A percentile compares a stretch with the other conserved stretches of the same genome.
These are phyloP conservation scores for Troilus luridus DNA, from an alignment of 2,888 invertebrate genomes.

Conservation along the genomic window DNA sequence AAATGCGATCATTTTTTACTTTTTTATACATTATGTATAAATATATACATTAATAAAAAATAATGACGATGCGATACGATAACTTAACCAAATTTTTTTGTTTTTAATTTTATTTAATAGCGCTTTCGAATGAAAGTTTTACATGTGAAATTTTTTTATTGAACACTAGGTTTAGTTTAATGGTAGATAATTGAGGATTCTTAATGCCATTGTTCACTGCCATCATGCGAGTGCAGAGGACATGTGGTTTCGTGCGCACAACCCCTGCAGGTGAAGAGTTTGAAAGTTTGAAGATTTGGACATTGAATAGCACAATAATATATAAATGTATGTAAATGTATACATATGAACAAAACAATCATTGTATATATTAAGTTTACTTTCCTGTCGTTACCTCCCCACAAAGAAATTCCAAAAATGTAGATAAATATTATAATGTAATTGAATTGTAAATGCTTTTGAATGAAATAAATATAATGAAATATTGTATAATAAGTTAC, in stretches of 20 bases:
- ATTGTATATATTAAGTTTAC: slow-evolving; percentile 53
- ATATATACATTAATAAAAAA: slow-evolving; percentile 54
- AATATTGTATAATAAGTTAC: slow-evolving; percentile 49
- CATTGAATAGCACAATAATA: slow-evolving; percentile 56
- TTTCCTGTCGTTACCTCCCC: slow-evolving; percentile 39
- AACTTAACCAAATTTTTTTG: slow-evolving; percentile 47
- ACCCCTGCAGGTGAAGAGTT: slow-evolving; percentile 34
- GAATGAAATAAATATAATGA: slow-evolving; percentile 41
- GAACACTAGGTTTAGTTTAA: slow-evolving; percentile 48
- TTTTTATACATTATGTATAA: slow-evolving; percentile 58
- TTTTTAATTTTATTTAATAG: slow-evolving; percentile 34
- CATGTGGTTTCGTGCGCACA: slow-evolving; percentile 44
- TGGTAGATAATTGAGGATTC: slow-evolving; percentile 42
- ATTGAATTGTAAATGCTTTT: slow-evolving; percentile 57
- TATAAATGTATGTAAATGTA: slow-evolving; percentile 52
- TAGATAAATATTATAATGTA: slow-evolving; percentile 48
- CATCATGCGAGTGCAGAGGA: slow-evolving; percentile 46
- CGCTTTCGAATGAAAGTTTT: slow-evolving; percentile 18
- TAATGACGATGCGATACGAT: slow-evolving; percentile 52
- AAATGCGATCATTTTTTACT: slow-evolving; percentile 57
- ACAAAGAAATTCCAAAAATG: slow-evolving; percentile 44
- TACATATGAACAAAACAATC: slow-evolving; percentile 54
- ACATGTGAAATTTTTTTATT: slow-evolving; percentile 39
- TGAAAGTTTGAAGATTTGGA: slow-evolving; percentile 12
- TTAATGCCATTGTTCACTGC: slow-evolving; percentile 51